phyloP scores from a whole-genome alignment of 1,140 invertebrate genomes.

The Ceratina calcarata region DNA sequence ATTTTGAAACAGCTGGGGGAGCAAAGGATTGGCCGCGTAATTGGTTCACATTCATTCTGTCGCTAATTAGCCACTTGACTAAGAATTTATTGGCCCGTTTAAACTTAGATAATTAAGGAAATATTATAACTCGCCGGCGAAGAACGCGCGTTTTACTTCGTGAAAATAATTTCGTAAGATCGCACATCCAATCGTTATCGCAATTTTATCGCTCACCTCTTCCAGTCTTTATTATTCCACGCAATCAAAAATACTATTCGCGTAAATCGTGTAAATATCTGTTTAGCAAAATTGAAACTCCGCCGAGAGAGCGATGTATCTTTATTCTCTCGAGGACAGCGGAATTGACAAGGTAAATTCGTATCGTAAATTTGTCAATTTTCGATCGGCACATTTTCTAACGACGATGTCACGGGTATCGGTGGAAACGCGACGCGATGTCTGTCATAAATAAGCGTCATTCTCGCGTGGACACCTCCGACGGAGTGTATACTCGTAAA shows the following conservation, averaged over 20 bases:
- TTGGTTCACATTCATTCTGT: slow-evolving; percentile 6
- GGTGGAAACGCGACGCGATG: not conserved
- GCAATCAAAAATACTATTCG: too few relatives aligned
- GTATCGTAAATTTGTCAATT: not conserved
- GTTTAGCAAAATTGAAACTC: too few relatives aligned
- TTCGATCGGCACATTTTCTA: not conserved
- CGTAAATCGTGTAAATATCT: too few relatives aligned
- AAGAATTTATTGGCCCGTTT: not conserved
- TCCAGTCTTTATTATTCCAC: too few relatives aligned
- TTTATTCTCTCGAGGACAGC: too few relatives aligned
- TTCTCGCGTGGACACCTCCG: not conserved
- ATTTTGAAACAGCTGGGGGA: slow-evolving; percentile 10
- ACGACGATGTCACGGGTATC: not conserved
- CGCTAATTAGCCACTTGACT: slow-evolving; percentile 20
- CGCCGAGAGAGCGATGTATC: too few relatives aligned
- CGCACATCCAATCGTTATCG: too few relatives aligned
- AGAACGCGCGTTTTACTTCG: not conserved
- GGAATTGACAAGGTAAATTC: too few relatives aligned
- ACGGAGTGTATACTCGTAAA: slow-evolving; percentile 9
- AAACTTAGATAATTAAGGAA: slow-evolving; percentile 24
- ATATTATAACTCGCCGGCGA: not conserved
- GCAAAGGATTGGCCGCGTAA: not conserved
- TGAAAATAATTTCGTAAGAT: too few relatives aligned
- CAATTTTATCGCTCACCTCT: too few relatives aligned
- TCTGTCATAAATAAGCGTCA: not conserved